Percentiles rank a stretch among this genome's conserved stretches.
Evolutionary conservation across 1,140 invertebrate genomes (phyloP).

Genomic region (Carcinoscorpius rotundicauda): DNA sequence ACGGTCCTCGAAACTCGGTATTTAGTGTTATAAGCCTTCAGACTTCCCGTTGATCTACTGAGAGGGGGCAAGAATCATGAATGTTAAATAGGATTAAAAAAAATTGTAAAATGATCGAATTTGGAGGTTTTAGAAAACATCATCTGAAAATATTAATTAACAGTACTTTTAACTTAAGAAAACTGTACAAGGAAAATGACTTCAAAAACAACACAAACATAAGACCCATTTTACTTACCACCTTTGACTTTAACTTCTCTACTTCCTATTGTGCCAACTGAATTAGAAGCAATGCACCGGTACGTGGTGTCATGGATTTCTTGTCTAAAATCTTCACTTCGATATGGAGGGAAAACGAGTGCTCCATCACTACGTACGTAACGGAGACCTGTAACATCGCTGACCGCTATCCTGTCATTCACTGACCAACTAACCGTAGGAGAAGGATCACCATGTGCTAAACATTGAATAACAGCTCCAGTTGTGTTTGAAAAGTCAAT

Average conservation of each 20-base stretch:
- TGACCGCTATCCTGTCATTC: conserved; percentile 44
- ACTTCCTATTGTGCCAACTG: conserved; percentile 29
- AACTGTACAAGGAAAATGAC: too few relatives aligned
- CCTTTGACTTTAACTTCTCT: conserved; percentile 29
- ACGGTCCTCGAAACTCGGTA: too few relatives aligned
- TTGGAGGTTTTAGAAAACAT: too few relatives aligned
- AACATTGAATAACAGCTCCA: conserved; percentile 80
- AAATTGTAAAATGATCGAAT: too few relatives aligned
- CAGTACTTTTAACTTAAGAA: too few relatives aligned
- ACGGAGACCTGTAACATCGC: conserved; percentile 50
- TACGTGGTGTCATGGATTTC: conserved; percentile 30
- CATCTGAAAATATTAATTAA: too few relatives aligned
- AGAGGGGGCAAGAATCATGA: too few relatives aligned
- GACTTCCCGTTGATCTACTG: too few relatives aligned
- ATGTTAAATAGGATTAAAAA: too few relatives aligned
- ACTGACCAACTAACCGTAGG: conserved; percentile 69
- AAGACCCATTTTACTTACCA: conserved; percentile 24
- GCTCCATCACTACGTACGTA: conserved; percentile 41
- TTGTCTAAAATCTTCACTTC: conserved; percentile 22
- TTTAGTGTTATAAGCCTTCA: too few relatives aligned
- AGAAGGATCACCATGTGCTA: conserved; percentile 73
- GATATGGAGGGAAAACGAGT: conserved; percentile 31
- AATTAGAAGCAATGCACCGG: conserved; percentile 30
- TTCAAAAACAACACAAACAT: too few relatives aligned
- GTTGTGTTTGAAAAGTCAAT: conserved; percentile 45